These are phyloP conservation scores for Protobothrops flavoviridis DNA, from an alignment of 2,113 vertebrate genomes.

Conservation along the genomic window DNA sequence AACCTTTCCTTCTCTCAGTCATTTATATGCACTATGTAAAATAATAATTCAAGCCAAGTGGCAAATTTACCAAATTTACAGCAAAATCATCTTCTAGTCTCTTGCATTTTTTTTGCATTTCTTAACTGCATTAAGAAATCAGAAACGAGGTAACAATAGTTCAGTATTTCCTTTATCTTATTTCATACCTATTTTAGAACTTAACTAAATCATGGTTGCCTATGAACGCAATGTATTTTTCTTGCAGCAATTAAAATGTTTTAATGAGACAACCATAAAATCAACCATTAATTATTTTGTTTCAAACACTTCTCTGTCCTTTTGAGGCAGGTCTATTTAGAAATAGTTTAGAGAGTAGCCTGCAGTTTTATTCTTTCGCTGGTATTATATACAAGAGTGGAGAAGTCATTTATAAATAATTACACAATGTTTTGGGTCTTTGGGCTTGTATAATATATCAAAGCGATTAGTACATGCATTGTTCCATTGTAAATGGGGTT, in stretches of 20 bases:
- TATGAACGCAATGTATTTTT: constrained; percentile 77
- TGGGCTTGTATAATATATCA: constrained; percentile 99
- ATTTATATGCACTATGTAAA: neutral
- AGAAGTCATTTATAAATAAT: constrained; percentile 99
- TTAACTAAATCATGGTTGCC: constrained; percentile 64
- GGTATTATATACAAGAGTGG: constrained; percentile 86
- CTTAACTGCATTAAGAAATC: constrained; percentile 9
- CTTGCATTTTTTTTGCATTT: neutral
- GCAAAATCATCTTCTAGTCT: neutral
- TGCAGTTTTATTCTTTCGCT: constrained; percentile 94
- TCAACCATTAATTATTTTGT: constrained; percentile 98
- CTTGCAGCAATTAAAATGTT: constrained; percentile 97
- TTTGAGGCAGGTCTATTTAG: constrained; percentile 86
- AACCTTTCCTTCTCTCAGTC: neutral
- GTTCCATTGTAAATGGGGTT: constrained; percentile 92
- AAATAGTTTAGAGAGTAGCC: constrained; percentile 93
- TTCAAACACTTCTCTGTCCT: constrained; percentile 86
- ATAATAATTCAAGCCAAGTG: neutral
- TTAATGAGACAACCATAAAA: constrained; percentile 99
- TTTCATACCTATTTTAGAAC: neutral
- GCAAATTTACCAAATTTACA: neutral
- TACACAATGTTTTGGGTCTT: constrained; percentile 99
- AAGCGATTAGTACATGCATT: constrained; percentile 99
- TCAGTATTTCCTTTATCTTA: constrained; percentile 50
- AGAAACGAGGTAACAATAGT: constrained; percentile 34